Evolutionary conservation across 2,888 invertebrate genomes (phyloP), one percentile per base, ranked within the genome.

Genomic region (Spialia ferax): DNA sequence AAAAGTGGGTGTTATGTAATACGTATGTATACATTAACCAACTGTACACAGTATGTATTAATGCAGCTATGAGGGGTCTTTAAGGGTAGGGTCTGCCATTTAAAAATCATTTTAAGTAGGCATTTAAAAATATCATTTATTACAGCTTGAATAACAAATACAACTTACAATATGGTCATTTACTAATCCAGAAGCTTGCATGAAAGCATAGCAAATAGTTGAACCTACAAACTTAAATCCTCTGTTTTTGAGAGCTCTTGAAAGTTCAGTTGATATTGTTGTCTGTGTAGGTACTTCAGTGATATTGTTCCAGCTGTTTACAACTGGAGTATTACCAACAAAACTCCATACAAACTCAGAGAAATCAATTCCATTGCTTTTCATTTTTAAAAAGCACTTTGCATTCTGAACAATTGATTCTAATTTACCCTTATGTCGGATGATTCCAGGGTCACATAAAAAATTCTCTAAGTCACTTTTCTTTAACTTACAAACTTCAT

Each of bases 141-240:
- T 48, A 23, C 5, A 20, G 23, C 20, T 57, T 62, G 52, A 70
- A 50, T 67, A 69, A 73, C 74, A 79, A 55, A 81, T 64, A 80
- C 92, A 92, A 55, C 72, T 76, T 50, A 68, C 48, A 50, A 85
- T 69, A 72, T 93, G 93, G 71, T 92, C 92, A 80, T 91, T 86
- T 1, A 93, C 85, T 70, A 93, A 79, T 13, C 93, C 93, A 82
- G 91, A 87, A 48, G 92, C 92, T 80, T 93, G 92, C 92, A 92
- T 92, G 74, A 90, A 92, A 50, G 92, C 87, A 78, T 92, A 92
- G 74, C 91, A 91, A 75, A 82, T 88, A 32, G 82, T 92, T 26
- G 89, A 71, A 0, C 92, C 92, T 15, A 92, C 83, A 82, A 80
- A 93, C 74, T 85, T 90, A 70, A 90, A 92, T 5, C 89, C 89